phyloP scores from a whole-genome alignment of 2,888 invertebrate species.

The Tipula helvola region DNA sequence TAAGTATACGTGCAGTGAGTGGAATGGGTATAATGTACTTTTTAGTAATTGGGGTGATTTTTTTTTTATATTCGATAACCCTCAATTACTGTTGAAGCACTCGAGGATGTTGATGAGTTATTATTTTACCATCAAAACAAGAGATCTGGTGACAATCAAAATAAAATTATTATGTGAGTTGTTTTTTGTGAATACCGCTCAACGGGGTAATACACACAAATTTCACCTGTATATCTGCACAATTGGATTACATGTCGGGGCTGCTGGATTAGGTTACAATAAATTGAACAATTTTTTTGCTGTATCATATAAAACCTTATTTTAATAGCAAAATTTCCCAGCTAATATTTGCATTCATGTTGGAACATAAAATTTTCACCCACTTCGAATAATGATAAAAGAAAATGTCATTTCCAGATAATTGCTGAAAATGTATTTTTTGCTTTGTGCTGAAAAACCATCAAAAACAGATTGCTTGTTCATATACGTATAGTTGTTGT shows the following conservation, averaged over 20 bases:
- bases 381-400: not conserved
- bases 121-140: not conserved
- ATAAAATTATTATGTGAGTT: not conserved
- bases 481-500: not conserved
- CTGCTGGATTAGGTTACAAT: not conserved
- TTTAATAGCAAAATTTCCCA: not conserved
- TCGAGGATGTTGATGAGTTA: not conserved
- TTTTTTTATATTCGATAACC: not conserved
- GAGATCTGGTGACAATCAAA: not conserved
- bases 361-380: not conserved
- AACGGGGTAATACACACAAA: not conserved
- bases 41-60: not conserved
- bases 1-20: not conserved
- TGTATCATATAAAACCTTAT: not conserved
- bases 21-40: not conserved
- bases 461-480: not conserved
- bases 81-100: not conserved
- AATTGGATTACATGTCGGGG: not conserved
- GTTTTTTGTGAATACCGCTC: not conserved
- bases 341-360: no score
- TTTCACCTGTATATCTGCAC: not conserved
- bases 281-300: not conserved
- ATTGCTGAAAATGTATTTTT: not conserved
- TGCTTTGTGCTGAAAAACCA: not conserved
- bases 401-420: not conserved